Conservation (phyloP, 1,140 invertebrate species). For the Lanistes nyassanus region DNA sequence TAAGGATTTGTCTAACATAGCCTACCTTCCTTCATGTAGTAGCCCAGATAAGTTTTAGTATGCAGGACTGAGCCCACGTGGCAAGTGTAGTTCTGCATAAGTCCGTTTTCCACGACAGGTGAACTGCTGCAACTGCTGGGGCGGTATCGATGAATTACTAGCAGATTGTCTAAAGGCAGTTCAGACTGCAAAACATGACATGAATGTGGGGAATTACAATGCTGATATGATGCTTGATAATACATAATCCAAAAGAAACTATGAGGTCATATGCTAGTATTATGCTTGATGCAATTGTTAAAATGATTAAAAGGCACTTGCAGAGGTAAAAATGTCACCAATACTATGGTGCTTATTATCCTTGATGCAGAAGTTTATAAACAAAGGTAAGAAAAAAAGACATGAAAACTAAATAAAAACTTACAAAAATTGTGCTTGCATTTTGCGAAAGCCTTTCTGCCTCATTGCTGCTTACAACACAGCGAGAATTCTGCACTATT, state of each 20-base stretch:
- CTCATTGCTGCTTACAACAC: slow-evolving; percentile 24
- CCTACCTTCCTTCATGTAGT: slow-evolving; percentile 36
- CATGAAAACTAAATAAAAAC: slow-evolving; percentile 5
- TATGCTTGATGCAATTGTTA: too few species aligned
- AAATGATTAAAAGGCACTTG: too few species aligned
- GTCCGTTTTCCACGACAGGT: slow-evolving; percentile 32
- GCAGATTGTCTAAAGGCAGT: slow-evolving; percentile 32
- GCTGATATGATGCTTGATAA: too few species aligned
- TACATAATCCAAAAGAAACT: too few species aligned
- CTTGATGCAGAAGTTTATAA: neutral
- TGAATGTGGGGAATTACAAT: too few species aligned
- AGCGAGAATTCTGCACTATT: slow-evolving; percentile 13
- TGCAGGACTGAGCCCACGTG: slow-evolving; percentile 37
- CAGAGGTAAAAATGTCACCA: too few species aligned
- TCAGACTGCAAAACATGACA: slow-evolving; percentile 28
- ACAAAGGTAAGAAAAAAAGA: too few species aligned
- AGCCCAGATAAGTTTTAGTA: slow-evolving; percentile 34
- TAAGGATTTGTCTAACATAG: too few species aligned
- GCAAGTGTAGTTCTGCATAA: slow-evolving; percentile 32
- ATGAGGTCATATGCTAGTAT: too few species aligned
- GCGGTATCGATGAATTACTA: slow-evolving; percentile 35
- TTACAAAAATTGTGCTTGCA: slow-evolving; percentile 36
- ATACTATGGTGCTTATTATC: too few species aligned
- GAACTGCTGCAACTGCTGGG: slow-evolving; percentile 27
- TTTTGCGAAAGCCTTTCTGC: slow-evolving; percentile 25